phyloP scores from a whole-genome alignment of 1,140 invertebrate genomes.

The Epicauta chinensis region DNA sequence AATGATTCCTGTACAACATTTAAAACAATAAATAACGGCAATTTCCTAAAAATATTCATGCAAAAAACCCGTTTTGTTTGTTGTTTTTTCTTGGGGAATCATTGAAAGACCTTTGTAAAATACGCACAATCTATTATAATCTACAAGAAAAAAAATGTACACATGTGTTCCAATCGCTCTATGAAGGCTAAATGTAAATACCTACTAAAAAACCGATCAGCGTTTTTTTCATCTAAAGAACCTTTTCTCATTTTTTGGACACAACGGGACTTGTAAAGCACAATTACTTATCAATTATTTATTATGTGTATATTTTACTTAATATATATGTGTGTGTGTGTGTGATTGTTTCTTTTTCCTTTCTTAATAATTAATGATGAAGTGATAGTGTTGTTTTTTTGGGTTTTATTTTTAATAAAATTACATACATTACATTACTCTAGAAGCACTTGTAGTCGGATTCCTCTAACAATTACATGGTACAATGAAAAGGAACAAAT shows the following conservation, averaged over 20 bases:
- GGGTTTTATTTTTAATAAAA: not conserved
- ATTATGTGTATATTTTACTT: no score
- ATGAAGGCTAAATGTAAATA: conserved; percentile 4
- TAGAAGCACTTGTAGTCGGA: conserved; percentile 23
- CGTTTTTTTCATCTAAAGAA: not conserved
- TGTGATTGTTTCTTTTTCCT: no score
- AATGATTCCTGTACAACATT: no score
- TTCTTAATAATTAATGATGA: not conserved
- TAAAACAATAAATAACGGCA: no score
- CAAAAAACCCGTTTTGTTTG: no score
- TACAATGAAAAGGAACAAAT: conserved; percentile 16
- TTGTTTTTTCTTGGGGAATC: no score
- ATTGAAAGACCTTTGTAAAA: no score
- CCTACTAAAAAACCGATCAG: conserved; percentile 15
- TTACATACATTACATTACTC: conserved; percentile 13
- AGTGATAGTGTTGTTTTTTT: conserved; percentile 12
- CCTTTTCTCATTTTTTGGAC: conserved; percentile 6
- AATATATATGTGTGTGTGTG: no score
- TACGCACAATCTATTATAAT: no score
- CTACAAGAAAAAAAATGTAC: conserved; percentile 11
- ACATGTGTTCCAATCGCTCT: conserved; percentile 18
- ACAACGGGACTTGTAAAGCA: conserved; percentile 20
- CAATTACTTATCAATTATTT: conserved; percentile 16
- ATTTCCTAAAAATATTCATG: no score
- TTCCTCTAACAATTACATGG: conserved; percentile 17